phyloP scores from a whole-genome alignment of 2,888 invertebrate species.

The Eretmocerus hayati region DNA sequence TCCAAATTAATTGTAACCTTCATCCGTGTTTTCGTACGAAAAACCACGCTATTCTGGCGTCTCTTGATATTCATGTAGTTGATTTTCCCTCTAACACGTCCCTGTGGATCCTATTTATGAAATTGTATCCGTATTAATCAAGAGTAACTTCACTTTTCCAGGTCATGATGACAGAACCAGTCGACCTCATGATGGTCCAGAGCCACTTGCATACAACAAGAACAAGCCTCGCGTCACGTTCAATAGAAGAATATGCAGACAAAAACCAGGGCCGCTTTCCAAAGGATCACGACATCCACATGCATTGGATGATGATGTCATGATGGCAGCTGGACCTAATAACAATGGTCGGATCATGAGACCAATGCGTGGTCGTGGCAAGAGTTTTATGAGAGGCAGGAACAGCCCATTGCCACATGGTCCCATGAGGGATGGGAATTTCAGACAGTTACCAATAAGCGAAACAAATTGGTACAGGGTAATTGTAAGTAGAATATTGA shows the following conservation, averaged over 20 bases:
- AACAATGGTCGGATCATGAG: constrained; percentile 29
- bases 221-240: constrained; percentile 36
- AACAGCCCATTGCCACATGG: constrained; percentile 34
- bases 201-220: too few relatives aligned
- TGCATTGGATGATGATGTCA: constrained; percentile 34
- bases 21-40: neutral
- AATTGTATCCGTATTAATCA: neutral
- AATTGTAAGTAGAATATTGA: constrained; percentile 52
- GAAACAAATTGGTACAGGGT: constrained; percentile 62
- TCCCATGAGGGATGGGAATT: constrained; percentile 24
- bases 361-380: constrained; percentile 25
- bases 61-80: neutral
- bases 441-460: constrained; percentile 9
- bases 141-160: constrained; percentile 13
- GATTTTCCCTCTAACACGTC: too few relatives aligned
- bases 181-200: constrained; percentile 20
- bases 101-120: neutral
- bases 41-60: neutral
- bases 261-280: too few relatives aligned
- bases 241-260: constrained; percentile 22
- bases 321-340: constrained; percentile 32
- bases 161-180: constrained; percentile 35
- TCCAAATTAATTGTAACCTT: constrained; percentile 3
- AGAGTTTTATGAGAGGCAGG: constrained; percentile 29
- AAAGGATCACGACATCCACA: too few relatives aligned